Evolutionary conservation across 2,888 invertebrate genomes (phyloP), one percentile per base, ranked within the genome.

Genomic region (Rutpela maculata): DNA sequence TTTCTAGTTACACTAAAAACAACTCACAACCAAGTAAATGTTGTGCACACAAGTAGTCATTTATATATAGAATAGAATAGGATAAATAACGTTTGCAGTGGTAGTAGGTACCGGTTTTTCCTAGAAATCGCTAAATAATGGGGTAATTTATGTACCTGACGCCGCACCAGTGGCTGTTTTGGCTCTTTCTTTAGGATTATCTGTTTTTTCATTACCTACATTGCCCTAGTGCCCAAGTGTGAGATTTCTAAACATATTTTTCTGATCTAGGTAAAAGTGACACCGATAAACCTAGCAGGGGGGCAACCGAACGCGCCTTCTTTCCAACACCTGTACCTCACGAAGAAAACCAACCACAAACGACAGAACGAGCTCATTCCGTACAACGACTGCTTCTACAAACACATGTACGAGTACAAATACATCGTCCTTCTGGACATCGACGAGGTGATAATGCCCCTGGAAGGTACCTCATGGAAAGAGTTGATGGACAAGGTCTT

Each of bases 311-410:
- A 98, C 89, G 93, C 96, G 56, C 96, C 97, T 0, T 95, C 95
- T 0, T 94, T 97, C 85, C 96, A 97, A 88, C 97, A 97, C 89
- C 92, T 97, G 90, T 98, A 97, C 88, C 92, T 98, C 69, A 95
- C 95, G 75, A 96, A 96, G 88, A 98, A 97, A 90, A 95, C 96
- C 38, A 97, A 97, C 86, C 96, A 98, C 90, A 98, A 98, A 90
- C 92, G 98, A 15, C 96, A 98, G 89, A 97, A 98, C 91, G 98
- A 98, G 90, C 92, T 98, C 78, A 96, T 98, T 84, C 98, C 98
- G 12, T 98, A 98, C 91, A 98, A 98, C 90, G 98, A 98, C 90
- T 98, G 98, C 87, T 92, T 98, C 73, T 98, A 98, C 91, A 95
- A 96, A 88, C 96, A 98, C 88, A 93, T 98, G 91, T 96, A 97